Conservation (phyloP, 2,888 invertebrate genomes). For the Leucophora obtusa region DNA sequence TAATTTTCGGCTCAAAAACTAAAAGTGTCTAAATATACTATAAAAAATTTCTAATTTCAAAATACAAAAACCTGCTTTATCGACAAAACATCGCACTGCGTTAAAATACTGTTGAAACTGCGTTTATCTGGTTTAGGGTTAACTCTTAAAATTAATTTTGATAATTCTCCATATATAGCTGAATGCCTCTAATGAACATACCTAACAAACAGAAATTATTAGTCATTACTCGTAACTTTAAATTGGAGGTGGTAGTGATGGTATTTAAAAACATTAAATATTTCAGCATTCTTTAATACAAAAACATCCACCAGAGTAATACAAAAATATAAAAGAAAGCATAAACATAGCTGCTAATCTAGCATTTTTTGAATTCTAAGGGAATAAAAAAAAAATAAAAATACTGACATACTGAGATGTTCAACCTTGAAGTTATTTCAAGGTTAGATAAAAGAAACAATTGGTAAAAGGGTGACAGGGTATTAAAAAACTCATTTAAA, state of each 20-base stretch:
- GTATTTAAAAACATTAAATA: not conserved
- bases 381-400: not conserved
- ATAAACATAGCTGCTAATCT: slow-evolving; percentile 58
- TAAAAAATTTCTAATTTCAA: no score
- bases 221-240: slow-evolving; percentile 11
- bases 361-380: slow-evolving; percentile 46
- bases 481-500: no score
- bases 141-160: no score
- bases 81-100: no score
- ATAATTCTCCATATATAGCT: no score
- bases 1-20: no score
- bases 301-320: slow-evolving; percentile 4
- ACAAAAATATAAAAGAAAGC: not conserved
- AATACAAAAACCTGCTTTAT: no score
- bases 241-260: not conserved
- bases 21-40: no score
- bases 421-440: slow-evolving; percentile 18
- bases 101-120: no score
- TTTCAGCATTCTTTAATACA: not conserved
- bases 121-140: no score
- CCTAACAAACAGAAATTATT: not conserved
- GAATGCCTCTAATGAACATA: no score
- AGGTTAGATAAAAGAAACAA: not conserved
- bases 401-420: not conserved
- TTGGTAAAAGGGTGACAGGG: no score